These are phyloP conservation scores for Lasioglossum lativentre DNA, from an alignment of 2,888 invertebrate species.

Conservation along the genomic window DNA sequence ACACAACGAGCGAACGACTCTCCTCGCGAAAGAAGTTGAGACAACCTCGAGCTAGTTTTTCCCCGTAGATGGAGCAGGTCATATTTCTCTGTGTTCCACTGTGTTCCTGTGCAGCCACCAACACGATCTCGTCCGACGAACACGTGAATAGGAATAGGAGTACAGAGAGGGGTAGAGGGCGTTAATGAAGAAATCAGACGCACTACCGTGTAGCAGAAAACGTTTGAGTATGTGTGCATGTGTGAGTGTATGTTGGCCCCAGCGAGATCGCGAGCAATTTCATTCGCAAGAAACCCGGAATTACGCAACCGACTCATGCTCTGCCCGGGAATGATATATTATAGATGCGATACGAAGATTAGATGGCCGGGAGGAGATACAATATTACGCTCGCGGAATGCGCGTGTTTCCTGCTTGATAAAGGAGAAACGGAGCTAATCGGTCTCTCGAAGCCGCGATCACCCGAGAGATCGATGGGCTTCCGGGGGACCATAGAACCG, in stretches of 20 bases:
- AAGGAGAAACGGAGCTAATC: slow-evolving; percentile 48
- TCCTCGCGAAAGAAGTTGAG: background rate
- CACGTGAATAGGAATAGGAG: background rate
- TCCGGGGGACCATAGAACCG: slow-evolving; percentile 45
- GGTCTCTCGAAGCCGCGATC: background rate
- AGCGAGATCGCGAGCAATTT: slow-evolving; percentile 54
- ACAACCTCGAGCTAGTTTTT: slow-evolving; percentile 1
- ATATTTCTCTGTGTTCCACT: background rate
- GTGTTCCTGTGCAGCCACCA: background rate
- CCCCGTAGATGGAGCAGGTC: background rate
- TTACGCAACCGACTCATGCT: slow-evolving; percentile 60
- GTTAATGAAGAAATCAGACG: slow-evolving; percentile 55
- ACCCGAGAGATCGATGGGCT: slow-evolving; percentile 27
- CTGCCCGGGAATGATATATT: slow-evolving; percentile 62
- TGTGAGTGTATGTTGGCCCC: background rate
- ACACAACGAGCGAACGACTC: background rate
- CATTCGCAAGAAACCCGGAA: slow-evolving; percentile 59
- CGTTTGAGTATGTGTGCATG: too few species aligned
- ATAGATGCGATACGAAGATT: slow-evolving; percentile 56
- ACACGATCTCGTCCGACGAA: background rate
- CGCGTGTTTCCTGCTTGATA: slow-evolving; percentile 54
- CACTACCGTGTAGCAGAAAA: slow-evolving; percentile 24
- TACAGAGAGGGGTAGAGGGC: slow-evolving; percentile 1
- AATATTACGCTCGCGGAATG: slow-evolving; percentile 52
- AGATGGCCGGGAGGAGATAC: slow-evolving; percentile 53